Evolutionary conservation across 2,797 vertebrate species (phyloP).

Genomic region (Mormyrops boulengeri): DNA sequence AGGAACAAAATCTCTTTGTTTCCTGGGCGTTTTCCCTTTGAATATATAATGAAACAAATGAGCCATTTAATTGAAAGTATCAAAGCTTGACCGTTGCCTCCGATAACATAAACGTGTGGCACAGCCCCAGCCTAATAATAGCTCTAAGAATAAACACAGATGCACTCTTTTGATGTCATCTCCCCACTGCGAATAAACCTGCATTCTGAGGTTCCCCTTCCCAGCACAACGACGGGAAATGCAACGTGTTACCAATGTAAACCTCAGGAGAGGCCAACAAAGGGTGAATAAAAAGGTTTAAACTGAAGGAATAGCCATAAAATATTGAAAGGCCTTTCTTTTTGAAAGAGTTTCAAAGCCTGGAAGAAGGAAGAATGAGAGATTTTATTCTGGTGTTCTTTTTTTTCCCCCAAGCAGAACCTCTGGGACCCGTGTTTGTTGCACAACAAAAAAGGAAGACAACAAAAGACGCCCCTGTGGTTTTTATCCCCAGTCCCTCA

Average conservation of each 20-base stretch:
- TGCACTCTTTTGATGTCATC: not conserved
- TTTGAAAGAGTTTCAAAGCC: slow-evolving; percentile 34
- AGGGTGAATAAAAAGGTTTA: slow-evolving; percentile 34
- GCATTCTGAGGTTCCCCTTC: not conserved
- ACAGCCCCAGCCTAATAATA: not conserved
- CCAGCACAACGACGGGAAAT: not conserved
- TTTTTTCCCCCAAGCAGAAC: slow-evolving; percentile 23
- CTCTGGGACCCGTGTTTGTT: slow-evolving; percentile 41
- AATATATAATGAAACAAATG: not conserved
- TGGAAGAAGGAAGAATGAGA: slow-evolving; percentile 26
- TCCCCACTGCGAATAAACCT: not conserved
- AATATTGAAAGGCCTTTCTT: slow-evolving; percentile 50
- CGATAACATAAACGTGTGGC: not conserved
- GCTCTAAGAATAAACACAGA: slow-evolving; percentile 2
- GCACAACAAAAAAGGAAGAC: slow-evolving; percentile 42
- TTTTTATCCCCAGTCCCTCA: slow-evolving; percentile 46
- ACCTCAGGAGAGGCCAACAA: slow-evolving; percentile 4
- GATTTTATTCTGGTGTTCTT: slow-evolving; percentile 50
- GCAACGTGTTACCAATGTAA: slow-evolving; percentile 12
- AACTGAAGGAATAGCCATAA: slow-evolving; percentile 41
- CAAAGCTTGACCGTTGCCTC: not conserved
- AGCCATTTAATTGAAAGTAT: not conserved
- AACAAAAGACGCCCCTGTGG: slow-evolving; percentile 55
- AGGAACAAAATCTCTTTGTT: not conserved
- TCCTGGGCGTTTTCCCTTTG: not conserved